Conservation (phyloP, 2,888 invertebrate species). For the Teleiodes luculella region DNA sequence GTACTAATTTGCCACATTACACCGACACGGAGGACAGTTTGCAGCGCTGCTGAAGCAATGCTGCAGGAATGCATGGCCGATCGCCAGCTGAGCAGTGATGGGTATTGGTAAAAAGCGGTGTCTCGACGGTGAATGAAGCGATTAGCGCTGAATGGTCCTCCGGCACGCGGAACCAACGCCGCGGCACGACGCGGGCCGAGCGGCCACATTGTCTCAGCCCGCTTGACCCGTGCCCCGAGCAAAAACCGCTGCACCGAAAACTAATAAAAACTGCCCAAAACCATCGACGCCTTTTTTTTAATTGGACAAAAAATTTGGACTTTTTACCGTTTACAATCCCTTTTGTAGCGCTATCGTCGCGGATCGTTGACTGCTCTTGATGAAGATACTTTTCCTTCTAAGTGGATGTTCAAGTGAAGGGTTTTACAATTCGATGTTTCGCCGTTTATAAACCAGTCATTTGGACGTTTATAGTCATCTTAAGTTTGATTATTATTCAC, state of each 20-base stretch:
- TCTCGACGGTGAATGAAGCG: constrained; percentile 71
- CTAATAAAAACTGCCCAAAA: constrained; percentile 47
- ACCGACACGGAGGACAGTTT: constrained; percentile 40
- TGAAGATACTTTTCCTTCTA: constrained; percentile 6
- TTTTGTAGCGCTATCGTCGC: constrained; percentile 27
- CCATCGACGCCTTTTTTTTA: constrained; percentile 52
- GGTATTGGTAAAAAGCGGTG: constrained; percentile 50
- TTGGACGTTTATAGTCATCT: not conserved
- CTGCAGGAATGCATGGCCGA: constrained; percentile 74
- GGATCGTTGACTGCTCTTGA: constrained; percentile 6
- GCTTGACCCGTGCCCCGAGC: constrained; percentile 74
- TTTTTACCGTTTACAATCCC: constrained; percentile 45
- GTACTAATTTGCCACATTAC: constrained; percentile 49
- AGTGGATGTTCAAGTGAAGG: not conserved
- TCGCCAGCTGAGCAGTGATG: constrained; percentile 48
- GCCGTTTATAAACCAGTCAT: not conserved
- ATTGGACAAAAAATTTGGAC: constrained; percentile 61
- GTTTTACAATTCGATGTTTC: not conserved
- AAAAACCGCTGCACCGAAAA: constrained; percentile 60
- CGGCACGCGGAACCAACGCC: constrained; percentile 72
- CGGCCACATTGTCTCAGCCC: constrained; percentile 64
- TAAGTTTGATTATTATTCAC: constrained; percentile 10
- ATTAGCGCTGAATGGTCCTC: constrained; percentile 70
- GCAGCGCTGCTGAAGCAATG: constrained; percentile 37
- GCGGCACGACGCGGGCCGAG: constrained; percentile 58